phyloP scores from a whole-genome alignment of 2,888 invertebrate species.

The Latrodectus hesperus region DNA sequence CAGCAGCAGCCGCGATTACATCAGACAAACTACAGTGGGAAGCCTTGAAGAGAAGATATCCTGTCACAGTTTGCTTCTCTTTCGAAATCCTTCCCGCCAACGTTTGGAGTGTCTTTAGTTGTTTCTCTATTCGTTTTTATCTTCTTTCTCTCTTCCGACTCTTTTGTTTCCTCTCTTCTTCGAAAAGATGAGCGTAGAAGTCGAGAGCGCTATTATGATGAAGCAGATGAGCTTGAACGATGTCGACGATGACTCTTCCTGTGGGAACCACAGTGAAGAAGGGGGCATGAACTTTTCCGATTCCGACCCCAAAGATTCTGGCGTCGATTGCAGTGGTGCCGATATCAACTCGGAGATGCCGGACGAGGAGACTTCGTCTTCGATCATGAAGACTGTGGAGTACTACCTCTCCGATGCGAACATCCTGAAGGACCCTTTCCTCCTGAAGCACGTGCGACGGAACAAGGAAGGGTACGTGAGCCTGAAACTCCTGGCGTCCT shows the following conservation, averaged over 20 bases:
- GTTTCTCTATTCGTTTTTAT: conserved; percentile 1
- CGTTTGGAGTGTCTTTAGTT: conserved; percentile 29
- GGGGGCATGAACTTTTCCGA: conserved; percentile 40
- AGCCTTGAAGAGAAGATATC: conserved; percentile 59
- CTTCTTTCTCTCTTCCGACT: not conserved
- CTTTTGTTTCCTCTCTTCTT: too few species aligned
- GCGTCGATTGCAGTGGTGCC: conserved; percentile 59
- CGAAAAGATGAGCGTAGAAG: conserved; percentile 29
- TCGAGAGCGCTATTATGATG: not conserved
- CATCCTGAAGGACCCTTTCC: conserved; percentile 94
- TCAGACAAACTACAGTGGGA: conserved; percentile 23
- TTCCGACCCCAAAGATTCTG: conserved; percentile 69
- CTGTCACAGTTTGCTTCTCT: conserved; percentile 64
- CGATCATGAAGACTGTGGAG: conserved; percentile 91
- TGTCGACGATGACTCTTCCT: conserved; percentile 47
- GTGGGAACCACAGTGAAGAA: conserved; percentile 55
- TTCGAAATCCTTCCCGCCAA: conserved; percentile 38
- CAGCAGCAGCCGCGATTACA: conserved; percentile 40
- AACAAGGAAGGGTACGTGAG: conserved; percentile 97
- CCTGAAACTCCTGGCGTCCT: conserved; percentile 93
- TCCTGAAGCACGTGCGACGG: conserved; percentile 93
- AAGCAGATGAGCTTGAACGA: conserved; percentile 8
- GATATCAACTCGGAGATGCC: conserved; percentile 77
- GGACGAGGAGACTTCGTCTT: conserved; percentile 84
- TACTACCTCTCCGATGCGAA: conserved; percentile 97